Conservation (phyloP, 2,113 vertebrate genomes). For the Pogonocichla stellata region DNA sequence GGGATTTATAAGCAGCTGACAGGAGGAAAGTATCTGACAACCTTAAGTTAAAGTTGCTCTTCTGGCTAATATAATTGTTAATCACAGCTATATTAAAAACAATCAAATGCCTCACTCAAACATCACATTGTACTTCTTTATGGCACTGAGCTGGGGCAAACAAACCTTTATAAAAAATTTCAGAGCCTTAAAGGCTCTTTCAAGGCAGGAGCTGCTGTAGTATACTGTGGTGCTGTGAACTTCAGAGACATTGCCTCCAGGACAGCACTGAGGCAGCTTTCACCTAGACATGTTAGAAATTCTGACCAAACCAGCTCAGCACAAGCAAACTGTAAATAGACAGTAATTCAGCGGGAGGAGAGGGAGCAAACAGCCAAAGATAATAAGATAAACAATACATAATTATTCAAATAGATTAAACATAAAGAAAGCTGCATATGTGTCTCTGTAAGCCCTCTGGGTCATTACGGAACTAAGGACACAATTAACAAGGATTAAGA, state of each 20-base stretch:
- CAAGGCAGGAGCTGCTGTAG: background rate
- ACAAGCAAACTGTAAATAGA: conserved; percentile 36
- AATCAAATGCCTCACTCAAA: background rate
- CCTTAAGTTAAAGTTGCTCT: background rate
- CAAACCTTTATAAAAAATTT: background rate
- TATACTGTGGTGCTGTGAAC: background rate
- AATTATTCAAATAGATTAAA: conserved; percentile 63
- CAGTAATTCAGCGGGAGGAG: conserved; percentile 34
- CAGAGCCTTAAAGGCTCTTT: background rate
- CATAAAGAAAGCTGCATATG: conserved; percentile 44
- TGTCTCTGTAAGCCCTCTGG: conserved; percentile 26
- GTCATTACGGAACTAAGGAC: conserved; percentile 49
- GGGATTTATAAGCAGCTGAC: background rate
- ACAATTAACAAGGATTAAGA: conserved; percentile 56
- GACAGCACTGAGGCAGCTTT: background rate
- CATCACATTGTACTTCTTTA: background rate
- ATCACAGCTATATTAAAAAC: background rate
- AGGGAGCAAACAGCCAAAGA: conserved; percentile 37
- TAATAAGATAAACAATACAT: conserved; percentile 51
- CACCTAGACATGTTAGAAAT: conserved; percentile 17
- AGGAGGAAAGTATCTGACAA: background rate
- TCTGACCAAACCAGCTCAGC: conserved; percentile 51
- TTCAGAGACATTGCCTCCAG: conserved; percentile 11
- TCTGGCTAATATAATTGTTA: background rate
- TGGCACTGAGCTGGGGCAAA: background rate